phyloP scores from a whole-genome alignment of 2,888 invertebrate species.

The Acanthosepion esculentum region DNA sequence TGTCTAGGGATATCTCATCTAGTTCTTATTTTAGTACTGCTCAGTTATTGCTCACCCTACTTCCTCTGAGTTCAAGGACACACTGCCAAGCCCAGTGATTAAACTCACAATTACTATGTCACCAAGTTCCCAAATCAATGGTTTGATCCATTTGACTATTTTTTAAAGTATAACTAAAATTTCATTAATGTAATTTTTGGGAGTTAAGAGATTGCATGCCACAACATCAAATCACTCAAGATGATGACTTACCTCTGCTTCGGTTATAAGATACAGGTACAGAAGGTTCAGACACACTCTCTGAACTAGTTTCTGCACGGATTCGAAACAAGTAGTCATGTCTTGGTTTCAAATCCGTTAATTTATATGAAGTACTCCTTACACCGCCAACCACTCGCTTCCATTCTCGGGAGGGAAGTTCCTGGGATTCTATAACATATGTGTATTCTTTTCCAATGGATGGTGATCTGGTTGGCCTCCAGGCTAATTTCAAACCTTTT shows the following conservation, averaged over 20 bases:
- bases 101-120: too few species aligned
- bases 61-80: too few species aligned
- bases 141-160: too few species aligned
- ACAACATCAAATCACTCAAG: not conserved
- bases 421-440: slow-evolving; percentile 66
- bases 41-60: too few species aligned
- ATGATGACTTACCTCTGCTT: slow-evolving; percentile 59
- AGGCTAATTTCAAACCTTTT: slow-evolving; percentile 62
- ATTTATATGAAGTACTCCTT: slow-evolving; percentile 65
- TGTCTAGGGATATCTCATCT: too few species aligned
- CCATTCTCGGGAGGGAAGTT: slow-evolving; percentile 64
- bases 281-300: slow-evolving; percentile 94
- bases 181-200: too few species aligned
- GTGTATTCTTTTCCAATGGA: slow-evolving; percentile 59
- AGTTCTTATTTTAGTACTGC: too few species aligned
- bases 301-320: slow-evolving; percentile 93
- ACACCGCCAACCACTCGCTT: slow-evolving; percentile 63
- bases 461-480: slow-evolving; percentile 60
- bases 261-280: slow-evolving; percentile 80
- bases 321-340: slow-evolving; percentile 96
- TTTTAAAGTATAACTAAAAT: too few species aligned
- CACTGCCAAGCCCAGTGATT: too few species aligned
- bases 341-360: slow-evolving; percentile 84
- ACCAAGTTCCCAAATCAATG: too few species aligned
- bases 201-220: not conserved